Evolutionary conservation across 2,113 vertebrate species (phyloP).

Genomic region (Archilochus colubris): DNA sequence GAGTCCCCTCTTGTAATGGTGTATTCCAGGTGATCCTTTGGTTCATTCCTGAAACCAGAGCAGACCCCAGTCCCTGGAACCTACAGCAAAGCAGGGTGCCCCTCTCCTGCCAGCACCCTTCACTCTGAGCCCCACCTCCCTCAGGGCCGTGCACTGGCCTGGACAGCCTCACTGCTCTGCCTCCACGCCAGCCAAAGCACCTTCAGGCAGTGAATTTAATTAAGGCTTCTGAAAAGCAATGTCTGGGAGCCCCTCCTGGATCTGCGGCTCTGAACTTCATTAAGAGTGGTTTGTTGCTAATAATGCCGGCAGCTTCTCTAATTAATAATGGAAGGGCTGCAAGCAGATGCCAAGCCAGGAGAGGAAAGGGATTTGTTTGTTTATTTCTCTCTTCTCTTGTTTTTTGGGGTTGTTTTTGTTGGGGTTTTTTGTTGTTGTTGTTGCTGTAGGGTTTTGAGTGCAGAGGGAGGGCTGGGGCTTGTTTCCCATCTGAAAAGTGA

Average conservation of each 20-base stretch:
- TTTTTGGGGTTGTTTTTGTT: not conserved
- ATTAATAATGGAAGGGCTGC: conserved; percentile 67
- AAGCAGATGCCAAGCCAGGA: conserved; percentile 64
- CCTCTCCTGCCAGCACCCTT: not conserved
- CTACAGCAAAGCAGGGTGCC: not conserved
- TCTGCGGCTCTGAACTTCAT: conserved; percentile 64
- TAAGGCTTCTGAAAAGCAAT: conserved; percentile 58
- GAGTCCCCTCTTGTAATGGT: not conserved
- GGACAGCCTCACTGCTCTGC: not conserved
- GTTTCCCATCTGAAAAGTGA: not conserved
- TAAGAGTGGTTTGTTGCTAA: conserved; percentile 65
- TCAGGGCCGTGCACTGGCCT: fast-evolving
- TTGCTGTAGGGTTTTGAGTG: not conserved
- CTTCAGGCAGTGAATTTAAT: conserved; percentile 63
- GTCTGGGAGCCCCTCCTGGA: conserved; percentile 60
- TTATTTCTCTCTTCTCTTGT: conserved; percentile 29
- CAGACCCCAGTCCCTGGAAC: not conserved
- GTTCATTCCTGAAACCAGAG: not conserved
- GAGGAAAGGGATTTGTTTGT: conserved; percentile 64
- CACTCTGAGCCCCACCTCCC: fast-evolving
- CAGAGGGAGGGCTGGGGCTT: not conserved
- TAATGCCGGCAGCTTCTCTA: conserved; percentile 57
- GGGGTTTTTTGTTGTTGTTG: not conserved
- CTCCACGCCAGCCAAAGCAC: not conserved
- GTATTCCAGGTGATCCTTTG: not conserved